These are phyloP conservation scores for Eurypyga helias DNA, from an alignment of 2,113 vertebrate species.

Conservation along the genomic window DNA sequence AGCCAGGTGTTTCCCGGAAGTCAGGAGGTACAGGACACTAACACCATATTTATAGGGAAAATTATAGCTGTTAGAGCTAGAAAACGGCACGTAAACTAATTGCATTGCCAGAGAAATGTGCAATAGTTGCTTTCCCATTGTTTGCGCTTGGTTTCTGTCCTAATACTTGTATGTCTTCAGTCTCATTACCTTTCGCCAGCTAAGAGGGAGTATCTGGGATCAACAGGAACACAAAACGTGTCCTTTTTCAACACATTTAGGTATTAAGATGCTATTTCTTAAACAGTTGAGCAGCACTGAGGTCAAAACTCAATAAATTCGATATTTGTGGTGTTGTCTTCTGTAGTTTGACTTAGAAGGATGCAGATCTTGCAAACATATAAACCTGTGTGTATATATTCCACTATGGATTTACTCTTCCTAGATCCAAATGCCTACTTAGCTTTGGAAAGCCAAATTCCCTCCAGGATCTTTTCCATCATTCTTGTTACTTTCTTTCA, in stretches of 20 bases:
- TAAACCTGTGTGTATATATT: not conserved
- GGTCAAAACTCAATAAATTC: not conserved
- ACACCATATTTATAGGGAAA: not conserved
- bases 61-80: not conserved
- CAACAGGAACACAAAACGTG: not conserved
- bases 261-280: not conserved
- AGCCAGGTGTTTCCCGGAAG: slow-evolving; percentile 79
- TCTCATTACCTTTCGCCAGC: not conserved
- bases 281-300: not conserved
- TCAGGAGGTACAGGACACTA: slow-evolving; percentile 15
- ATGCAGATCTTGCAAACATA: not conserved
- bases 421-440: not conserved
- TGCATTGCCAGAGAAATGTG: slow-evolving; percentile 1
- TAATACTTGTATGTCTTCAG: not conserved
- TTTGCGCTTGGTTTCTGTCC: not conserved
- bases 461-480: not conserved
- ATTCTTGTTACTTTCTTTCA: not conserved
- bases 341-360: not conserved
- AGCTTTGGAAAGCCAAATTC: not conserved
- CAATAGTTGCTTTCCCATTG: slow-evolving; percentile 19
- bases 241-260: not conserved
- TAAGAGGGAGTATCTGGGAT: not conserved
- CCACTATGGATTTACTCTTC: not conserved
- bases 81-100: slow-evolving; percentile 6
- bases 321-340: not conserved